Percentiles rank a stretch among this genome's conserved stretches.
phyloP scores from a whole-genome alignment of 2,888 invertebrate genomes.

The Andrena trimmerana region DNA sequence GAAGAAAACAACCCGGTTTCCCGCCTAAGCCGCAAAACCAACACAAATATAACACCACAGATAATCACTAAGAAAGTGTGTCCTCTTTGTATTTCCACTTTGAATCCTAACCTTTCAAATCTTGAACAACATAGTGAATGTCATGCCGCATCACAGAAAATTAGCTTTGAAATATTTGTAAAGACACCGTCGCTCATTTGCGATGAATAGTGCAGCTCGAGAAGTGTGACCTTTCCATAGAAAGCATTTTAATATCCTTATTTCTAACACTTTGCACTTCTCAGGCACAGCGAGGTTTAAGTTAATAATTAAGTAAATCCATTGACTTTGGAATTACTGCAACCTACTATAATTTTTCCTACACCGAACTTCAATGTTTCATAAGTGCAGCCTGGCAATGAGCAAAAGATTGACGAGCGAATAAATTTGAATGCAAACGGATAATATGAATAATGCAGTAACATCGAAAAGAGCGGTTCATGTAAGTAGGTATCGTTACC shows the following conservation, averaged over 20 bases:
- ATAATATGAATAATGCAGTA: not conserved
- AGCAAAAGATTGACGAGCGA: too few species aligned
- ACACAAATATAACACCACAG: not conserved
- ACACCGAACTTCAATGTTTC: too few species aligned
- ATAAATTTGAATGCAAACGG: too few species aligned
- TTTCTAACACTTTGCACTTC: not conserved
- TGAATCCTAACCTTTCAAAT: not conserved
- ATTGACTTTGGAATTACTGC: too few species aligned
- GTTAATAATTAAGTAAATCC: too few species aligned
- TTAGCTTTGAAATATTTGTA: not conserved
- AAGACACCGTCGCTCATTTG: not conserved
- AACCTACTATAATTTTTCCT: too few species aligned
- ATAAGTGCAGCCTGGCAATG: too few species aligned
- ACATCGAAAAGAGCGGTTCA: not conserved
- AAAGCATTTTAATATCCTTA: not conserved
- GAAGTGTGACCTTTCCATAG: not conserved
- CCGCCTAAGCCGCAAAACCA: not conserved
- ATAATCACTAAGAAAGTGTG: not conserved
- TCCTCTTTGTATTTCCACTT: not conserved
- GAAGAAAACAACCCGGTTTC: not conserved
- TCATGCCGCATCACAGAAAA: not conserved
- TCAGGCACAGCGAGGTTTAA: too few species aligned
- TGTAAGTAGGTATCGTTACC: not conserved
- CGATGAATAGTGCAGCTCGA: not conserved
- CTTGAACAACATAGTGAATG: too few species aligned